These are phyloP conservation scores for Chelonoidis abingdonii DNA, from an alignment of 2,113 vertebrate genomes.

Conservation along the genomic window DNA sequence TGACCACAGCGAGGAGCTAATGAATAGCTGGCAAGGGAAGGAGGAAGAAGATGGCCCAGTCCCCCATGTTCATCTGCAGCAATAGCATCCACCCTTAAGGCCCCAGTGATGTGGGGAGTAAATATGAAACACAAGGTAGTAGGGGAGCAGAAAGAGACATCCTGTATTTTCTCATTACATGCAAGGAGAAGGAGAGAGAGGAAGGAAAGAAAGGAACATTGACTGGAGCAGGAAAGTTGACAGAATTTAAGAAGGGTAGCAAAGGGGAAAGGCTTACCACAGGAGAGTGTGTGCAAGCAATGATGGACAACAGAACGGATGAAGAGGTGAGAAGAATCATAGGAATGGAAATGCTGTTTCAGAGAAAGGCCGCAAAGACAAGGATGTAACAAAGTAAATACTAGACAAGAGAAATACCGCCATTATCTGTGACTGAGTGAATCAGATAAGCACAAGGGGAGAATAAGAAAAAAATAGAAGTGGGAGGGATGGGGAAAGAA, in stretches of 20 bases:
- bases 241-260: background rate
- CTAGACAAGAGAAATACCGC: background rate
- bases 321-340: background rate
- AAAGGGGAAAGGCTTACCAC: background rate
- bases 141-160: background rate
- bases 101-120: background rate
- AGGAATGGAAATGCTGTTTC: background rate
- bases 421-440: background rate
- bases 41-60: background rate
- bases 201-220: slow-evolving; percentile 7
- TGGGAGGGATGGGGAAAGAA: background rate
- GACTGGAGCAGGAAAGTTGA: background rate
- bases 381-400: background rate
- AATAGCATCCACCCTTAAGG: background rate
- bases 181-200: background rate
- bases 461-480: background rate
- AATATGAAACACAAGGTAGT: background rate
- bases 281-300: background rate
- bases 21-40: background rate
- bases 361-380: background rate
- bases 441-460: background rate
- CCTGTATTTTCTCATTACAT: slow-evolving; percentile 6
- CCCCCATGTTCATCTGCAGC: background rate
- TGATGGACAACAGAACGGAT: background rate
- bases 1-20: background rate